Conservation (phyloP, 1,140 invertebrate species). For the Hydropsyche tenuis region DNA sequence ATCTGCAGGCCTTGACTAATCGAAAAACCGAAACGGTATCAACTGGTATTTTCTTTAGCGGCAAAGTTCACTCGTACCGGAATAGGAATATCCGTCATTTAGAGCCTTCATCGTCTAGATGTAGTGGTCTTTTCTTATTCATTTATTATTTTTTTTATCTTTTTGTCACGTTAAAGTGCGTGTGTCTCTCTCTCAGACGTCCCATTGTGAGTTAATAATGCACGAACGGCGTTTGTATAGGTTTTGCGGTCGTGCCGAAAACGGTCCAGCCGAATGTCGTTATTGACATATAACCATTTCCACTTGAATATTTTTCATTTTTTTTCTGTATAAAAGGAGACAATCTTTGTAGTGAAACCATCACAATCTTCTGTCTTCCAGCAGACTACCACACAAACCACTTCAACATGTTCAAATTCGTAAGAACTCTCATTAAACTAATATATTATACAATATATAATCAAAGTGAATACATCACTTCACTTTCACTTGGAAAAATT, state of each 20-base stretch:
- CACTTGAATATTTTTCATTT: neutral
- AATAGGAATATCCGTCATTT: slow-evolving; percentile 4
- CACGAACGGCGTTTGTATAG: too few species aligned
- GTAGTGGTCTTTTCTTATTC: too few species aligned
- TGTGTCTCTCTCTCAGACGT: too few species aligned
- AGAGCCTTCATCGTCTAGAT: neutral
- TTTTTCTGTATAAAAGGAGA: slow-evolving; percentile 44
- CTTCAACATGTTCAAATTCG: slow-evolving; percentile 51
- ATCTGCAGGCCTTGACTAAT: too few species aligned
- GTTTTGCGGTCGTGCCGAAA: neutral
- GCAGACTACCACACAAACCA: slow-evolving; percentile 17
- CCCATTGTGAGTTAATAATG: too few species aligned
- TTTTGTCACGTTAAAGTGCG: too few species aligned
- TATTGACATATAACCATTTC: slow-evolving; percentile 16
- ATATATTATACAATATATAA: too few species aligned
- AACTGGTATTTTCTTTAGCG: neutral
- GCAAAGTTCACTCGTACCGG: slow-evolving; percentile 22
- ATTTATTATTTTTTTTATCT: too few species aligned
- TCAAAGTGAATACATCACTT: too few species aligned
- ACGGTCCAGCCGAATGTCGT: slow-evolving; percentile 29
- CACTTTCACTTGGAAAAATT: too few species aligned
- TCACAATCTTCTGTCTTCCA: slow-evolving; percentile 45
- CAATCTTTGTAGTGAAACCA: neutral
- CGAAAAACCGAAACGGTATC: neutral
- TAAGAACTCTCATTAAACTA: too few species aligned